Evolutionary conservation across 2,113 vertebrate genomes (phyloP).

Genomic region (Anthoscopus minutus): DNA sequence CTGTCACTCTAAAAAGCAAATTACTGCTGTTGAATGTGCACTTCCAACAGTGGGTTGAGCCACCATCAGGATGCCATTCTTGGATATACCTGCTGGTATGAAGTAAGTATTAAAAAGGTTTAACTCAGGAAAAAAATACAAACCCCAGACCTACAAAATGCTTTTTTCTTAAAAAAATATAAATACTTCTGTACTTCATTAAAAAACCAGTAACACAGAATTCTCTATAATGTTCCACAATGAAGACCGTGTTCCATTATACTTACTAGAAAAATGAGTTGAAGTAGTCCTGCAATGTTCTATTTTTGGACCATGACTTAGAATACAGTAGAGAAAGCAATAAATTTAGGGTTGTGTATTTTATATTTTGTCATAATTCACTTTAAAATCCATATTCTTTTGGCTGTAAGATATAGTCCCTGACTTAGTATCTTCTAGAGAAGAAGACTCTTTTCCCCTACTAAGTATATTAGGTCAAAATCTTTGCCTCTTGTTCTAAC

Average conservation of each 20-base stretch:
- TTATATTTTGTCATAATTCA: not conserved
- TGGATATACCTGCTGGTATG: not conserved
- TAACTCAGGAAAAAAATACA: not conserved
- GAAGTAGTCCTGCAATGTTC: not conserved
- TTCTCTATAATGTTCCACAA: not conserved
- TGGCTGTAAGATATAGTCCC: not conserved
- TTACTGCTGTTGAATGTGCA: not conserved
- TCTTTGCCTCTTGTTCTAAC: not conserved
- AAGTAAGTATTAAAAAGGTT: not conserved
- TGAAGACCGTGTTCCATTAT: not conserved
- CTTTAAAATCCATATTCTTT: not conserved
- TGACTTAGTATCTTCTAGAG: not conserved
- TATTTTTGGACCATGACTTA: not conserved
- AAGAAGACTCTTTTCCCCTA: not conserved
- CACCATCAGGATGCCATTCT: not conserved
- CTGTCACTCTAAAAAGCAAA: not conserved
- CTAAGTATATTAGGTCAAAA: not conserved
- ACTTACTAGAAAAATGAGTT: not conserved
- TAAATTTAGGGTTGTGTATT: not conserved
- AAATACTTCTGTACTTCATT: not conserved
- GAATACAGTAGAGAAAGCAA: not conserved
- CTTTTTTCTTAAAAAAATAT: not conserved
- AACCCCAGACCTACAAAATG: not conserved
- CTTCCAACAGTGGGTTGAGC: not conserved
- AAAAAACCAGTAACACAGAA: not conserved